These are phyloP conservation scores for Lepus timidus DNA, from an alignment of 2,113 vertebrate genomes.

Conservation along the genomic window DNA sequence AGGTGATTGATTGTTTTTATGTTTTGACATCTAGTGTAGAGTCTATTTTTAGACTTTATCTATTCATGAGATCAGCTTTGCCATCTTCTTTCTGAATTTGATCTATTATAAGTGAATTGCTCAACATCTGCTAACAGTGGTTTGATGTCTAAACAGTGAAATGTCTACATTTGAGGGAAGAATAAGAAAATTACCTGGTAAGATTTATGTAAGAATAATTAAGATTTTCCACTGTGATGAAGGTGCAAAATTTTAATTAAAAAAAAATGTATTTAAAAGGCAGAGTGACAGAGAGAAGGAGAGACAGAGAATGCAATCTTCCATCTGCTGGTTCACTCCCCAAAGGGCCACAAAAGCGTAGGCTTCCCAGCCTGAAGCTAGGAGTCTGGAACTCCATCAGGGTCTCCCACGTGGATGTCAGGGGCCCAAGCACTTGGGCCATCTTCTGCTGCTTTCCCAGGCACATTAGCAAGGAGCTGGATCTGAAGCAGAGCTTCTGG, in stretches of 20 bases:
- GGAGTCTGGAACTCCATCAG: too few species aligned
- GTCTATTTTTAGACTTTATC: background rate
- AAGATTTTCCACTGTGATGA: background rate
- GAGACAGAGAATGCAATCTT: too few species aligned
- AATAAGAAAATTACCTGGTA: background rate
- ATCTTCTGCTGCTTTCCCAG: too few species aligned
- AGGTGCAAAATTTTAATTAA: background rate
- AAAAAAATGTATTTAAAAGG: background rate
- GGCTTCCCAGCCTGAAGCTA: too few species aligned
- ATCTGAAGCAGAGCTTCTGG: too few species aligned
- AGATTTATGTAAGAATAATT: background rate
- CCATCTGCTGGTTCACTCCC: too few species aligned
- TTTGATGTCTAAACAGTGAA: background rate
- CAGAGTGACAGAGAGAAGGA: too few species aligned
- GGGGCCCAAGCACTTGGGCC: too few species aligned
- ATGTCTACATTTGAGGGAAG: background rate
- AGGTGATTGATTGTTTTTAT: background rate
- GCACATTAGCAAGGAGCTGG: too few species aligned
- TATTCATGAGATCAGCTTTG: background rate
- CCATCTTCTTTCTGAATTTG: constrained; percentile 42
- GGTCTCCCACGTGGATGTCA: too few species aligned
- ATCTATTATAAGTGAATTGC: background rate
- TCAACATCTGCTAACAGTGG: background rate
- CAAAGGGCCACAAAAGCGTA: too few species aligned
- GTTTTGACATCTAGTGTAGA: background rate